phyloP scores from a whole-genome alignment of 2,797 vertebrate species.

The Danio albolineatus region DNA sequence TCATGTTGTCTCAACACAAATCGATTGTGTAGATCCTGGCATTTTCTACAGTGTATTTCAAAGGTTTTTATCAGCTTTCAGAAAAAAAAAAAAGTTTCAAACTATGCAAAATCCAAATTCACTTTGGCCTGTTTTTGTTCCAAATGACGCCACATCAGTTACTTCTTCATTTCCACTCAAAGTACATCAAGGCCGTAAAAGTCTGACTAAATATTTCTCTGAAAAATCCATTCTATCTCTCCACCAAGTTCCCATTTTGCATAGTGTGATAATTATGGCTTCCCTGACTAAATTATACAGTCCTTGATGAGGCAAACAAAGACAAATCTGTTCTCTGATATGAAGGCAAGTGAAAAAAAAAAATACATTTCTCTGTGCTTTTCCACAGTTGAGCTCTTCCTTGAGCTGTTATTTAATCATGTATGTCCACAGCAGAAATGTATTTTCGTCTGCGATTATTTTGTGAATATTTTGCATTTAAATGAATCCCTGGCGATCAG shows the following conservation, averaged over 20 bases:
- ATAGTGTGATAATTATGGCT: constrained; percentile 50
- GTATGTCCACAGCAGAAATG: constrained; percentile 7
- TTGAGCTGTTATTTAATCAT: constrained; percentile 38
- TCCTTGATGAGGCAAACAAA: constrained; percentile 53
- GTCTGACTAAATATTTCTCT: constrained; percentile 6
- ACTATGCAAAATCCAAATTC: too few species aligned
- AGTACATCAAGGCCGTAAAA: too few species aligned
- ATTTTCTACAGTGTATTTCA: too few species aligned
- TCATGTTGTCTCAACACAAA: too few species aligned
- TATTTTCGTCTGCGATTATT: constrained; percentile 24
- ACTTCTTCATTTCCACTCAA: too few species aligned
- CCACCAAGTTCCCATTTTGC: constrained; percentile 30
- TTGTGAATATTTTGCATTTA: constrained; percentile 19
- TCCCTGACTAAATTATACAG: constrained; percentile 49
- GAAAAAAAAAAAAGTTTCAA: too few species aligned
- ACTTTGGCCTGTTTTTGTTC: too few species aligned
- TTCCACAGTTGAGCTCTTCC: constrained; percentile 34
- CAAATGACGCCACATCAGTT: too few species aligned
- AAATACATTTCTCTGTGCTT: constrained; percentile 10
- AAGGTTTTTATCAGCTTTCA: too few species aligned
- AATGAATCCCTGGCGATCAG: constrained; percentile 34
- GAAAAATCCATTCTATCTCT: constrained; percentile 5
- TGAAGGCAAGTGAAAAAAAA: constrained; percentile 18
- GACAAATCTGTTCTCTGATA: constrained; percentile 37
- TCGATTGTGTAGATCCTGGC: too few species aligned